phyloP scores from a whole-genome alignment of 2,888 invertebrate species.

The Cheilosia grossa region DNA sequence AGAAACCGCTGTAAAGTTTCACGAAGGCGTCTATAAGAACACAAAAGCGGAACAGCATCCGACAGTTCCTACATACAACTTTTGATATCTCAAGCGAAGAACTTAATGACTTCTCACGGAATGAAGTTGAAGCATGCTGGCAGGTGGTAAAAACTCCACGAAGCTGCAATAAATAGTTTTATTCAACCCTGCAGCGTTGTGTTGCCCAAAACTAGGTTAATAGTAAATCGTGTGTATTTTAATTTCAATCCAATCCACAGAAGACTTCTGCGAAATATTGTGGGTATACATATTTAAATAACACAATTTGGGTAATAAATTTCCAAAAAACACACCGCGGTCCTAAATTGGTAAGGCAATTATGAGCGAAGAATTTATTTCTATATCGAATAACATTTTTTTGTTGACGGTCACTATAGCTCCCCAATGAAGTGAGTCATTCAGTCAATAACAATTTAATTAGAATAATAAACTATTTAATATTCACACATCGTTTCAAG shows the following conservation, averaged over 20 bases:
- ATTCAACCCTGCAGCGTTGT: not conserved
- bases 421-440: not conserved
- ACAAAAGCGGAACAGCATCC: constrained; percentile 32
- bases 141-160: constrained; percentile 48
- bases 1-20: constrained; percentile 28
- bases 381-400: constrained; percentile 33
- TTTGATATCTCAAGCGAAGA: not conserved
- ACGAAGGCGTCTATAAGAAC: constrained; percentile 22
- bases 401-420: constrained; percentile 46
- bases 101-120: constrained; percentile 41
- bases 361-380: constrained; percentile 31
- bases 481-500: constrained; percentile 66
- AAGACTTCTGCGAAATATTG: constrained; percentile 8
- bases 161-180: constrained; percentile 18
- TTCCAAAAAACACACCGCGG: not conserved
- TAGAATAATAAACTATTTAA: constrained; percentile 59
- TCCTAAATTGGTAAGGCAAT: constrained; percentile 30
- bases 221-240: constrained; percentile 14
- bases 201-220: constrained; percentile 15
- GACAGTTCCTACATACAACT: constrained; percentile 20
- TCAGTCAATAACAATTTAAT: constrained; percentile 63
- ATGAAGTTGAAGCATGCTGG: constrained; percentile 33
- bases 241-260: not conserved
- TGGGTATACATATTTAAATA: not conserved
- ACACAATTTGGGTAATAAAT: constrained; percentile 32